Percentiles rank a stretch among this genome's conserved stretches.
phyloP scores from a whole-genome alignment of 2,888 invertebrate genomes.

The Liposcelis brunnea region DNA sequence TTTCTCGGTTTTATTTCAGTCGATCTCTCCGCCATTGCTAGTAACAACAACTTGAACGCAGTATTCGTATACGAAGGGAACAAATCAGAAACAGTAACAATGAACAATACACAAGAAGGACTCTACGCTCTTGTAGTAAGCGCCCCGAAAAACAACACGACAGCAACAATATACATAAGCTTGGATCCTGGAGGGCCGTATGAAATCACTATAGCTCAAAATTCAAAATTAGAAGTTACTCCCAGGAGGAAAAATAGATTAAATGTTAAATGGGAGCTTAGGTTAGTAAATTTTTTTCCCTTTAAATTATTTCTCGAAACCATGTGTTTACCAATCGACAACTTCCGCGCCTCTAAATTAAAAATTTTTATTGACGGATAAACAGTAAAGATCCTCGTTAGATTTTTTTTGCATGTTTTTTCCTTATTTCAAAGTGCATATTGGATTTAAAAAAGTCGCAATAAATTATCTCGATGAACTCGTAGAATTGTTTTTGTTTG shows the following conservation, averaged over 20 bases:
- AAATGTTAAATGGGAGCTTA: conserved; percentile 25
- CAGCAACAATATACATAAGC: conserved; percentile 25
- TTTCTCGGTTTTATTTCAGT: too few relatives aligned
- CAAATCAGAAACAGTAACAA: conserved; percentile 14
- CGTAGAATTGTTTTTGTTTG: too few relatives aligned
- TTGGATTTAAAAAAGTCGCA: too few relatives aligned
- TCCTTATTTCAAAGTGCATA: too few relatives aligned
- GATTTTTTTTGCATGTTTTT: too few relatives aligned
- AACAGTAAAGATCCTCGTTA: too few relatives aligned
- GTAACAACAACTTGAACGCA: conserved; percentile 6
- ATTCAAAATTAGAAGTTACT: conserved; percentile 20
- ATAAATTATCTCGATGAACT: too few relatives aligned
- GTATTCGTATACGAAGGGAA: conserved; percentile 11
- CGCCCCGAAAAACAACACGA: conserved; percentile 19
- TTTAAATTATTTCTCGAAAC: too few relatives aligned
- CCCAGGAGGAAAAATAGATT: conserved; percentile 19
- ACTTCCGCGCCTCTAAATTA: too few relatives aligned
- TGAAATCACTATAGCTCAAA: conserved; percentile 20
- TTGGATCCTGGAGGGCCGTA: conserved; percentile 25
- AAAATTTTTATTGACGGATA: too few relatives aligned
- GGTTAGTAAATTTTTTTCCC: conserved; percentile 18
- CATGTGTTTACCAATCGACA: too few relatives aligned
- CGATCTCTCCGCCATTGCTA: not conserved
- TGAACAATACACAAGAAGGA: conserved; percentile 13
- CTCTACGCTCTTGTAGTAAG: conserved; percentile 15